phyloP scores from a whole-genome alignment of 2,797 vertebrate genomes.

The Nyctibius grandis region DNA sequence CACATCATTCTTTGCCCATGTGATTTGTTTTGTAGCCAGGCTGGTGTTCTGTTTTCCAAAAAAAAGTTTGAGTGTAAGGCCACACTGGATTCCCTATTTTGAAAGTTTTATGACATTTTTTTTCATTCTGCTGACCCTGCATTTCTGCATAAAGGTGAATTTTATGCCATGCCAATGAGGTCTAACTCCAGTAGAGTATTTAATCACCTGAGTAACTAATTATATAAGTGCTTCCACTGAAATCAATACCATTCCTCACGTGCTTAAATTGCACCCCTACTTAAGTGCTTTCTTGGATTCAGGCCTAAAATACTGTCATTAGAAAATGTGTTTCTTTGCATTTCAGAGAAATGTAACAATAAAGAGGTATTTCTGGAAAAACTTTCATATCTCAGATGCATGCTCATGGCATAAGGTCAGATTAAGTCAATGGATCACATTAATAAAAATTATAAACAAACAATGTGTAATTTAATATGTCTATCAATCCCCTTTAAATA shows the following conservation, averaged over 20 bases:
- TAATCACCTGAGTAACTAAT: conserved; percentile 23
- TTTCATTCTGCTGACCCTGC: not conserved
- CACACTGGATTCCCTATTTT: not conserved
- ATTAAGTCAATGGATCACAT: not conserved
- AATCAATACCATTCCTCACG: conserved; percentile 11
- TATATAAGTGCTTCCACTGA: not conserved
- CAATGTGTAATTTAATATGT: not conserved
- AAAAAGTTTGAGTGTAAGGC: not conserved
- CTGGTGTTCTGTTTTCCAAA: not conserved
- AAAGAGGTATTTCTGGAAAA: not conserved
- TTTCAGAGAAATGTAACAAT: not conserved
- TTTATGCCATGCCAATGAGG: not conserved
- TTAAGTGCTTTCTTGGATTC: conserved; percentile 54
- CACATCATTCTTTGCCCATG: not conserved
- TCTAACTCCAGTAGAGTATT: not conserved
- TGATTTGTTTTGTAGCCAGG: not conserved
- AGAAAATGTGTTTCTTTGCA: not conserved
- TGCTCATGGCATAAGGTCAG: not conserved
- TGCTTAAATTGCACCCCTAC: not conserved
- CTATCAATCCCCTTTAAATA: not conserved
- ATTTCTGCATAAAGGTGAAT: not conserved
- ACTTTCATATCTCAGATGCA: not conserved
- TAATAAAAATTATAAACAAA: not conserved
- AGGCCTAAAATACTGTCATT: not conserved
- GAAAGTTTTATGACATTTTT: not conserved